Percentiles rank a stretch among this genome's conserved stretches.
Evolutionary conservation across 2,113 vertebrate genomes (phyloP).

Genomic region (Myrmecophaga tridactyla): DNA sequence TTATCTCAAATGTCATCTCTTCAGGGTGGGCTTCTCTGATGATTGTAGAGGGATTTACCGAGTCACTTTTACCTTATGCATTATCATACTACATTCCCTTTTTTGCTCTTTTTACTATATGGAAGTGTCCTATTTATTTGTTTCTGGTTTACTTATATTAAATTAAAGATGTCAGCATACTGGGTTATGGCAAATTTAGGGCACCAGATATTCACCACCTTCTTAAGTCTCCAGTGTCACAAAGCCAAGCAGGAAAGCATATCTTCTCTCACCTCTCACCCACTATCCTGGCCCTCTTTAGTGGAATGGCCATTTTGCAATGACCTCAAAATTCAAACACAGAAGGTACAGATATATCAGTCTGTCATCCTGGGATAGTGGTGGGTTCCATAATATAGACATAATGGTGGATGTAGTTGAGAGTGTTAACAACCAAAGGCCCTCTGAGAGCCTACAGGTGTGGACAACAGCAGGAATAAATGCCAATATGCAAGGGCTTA

Average conservation of each 20-base stretch:
- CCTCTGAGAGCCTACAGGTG: background rate
- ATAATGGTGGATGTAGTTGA: background rate
- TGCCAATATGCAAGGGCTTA: background rate
- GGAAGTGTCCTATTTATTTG: background rate
- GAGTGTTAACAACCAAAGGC: background rate
- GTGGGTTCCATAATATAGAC: background rate
- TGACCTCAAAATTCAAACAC: background rate
- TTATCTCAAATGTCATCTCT: background rate
- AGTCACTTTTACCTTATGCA: background rate
- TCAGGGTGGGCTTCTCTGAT: background rate
- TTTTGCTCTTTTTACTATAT: background rate
- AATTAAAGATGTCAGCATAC: background rate
- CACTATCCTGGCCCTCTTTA: rapidly evolving
- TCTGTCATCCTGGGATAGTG: background rate
- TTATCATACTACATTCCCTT: background rate
- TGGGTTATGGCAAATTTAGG: background rate
- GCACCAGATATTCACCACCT: background rate
- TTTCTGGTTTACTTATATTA: background rate
- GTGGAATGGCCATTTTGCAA: background rate
- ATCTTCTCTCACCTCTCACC: background rate
- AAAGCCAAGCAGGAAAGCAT: background rate
- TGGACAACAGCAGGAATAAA: background rate
- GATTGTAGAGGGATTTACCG: background rate
- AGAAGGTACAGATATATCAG: background rate
- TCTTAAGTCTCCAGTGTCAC: background rate